Evolutionary conservation across 2,797 vertebrate genomes (phyloP).

Genomic region (Falco peregrinus): DNA sequence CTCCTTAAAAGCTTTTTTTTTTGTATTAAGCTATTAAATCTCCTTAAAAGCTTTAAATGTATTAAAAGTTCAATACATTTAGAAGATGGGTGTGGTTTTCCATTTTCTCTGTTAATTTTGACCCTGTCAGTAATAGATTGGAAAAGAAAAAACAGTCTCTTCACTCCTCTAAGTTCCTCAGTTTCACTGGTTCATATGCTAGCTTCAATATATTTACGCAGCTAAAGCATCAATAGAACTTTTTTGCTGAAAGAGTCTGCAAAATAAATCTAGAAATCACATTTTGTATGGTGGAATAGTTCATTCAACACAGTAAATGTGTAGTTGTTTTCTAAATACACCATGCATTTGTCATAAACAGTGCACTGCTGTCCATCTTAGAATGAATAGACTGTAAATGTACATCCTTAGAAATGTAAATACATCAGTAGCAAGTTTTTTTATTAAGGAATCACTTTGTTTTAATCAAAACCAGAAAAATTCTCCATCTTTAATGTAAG

Average conservation of each 20-base stretch:
- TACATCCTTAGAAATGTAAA: neutral
- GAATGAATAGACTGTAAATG: neutral
- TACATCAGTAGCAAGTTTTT: neutral
- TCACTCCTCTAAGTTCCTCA: neutral
- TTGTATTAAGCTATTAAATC: neutral
- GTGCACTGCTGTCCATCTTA: neutral
- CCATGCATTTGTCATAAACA: neutral
- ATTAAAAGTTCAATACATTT: neutral
- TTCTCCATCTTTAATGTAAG: neutral
- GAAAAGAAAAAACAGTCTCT: neutral
- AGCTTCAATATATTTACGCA: neutral
- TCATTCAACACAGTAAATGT: neutral
- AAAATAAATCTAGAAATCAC: neutral
- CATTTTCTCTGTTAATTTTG: neutral
- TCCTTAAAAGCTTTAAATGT: neutral
- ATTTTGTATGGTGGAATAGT: neutral
- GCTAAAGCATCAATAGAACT: neutral
- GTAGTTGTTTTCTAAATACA: neutral
- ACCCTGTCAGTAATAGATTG: neutral
- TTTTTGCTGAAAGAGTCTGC: neutral
- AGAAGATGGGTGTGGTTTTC: neutral
- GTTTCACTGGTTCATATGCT: neutral
- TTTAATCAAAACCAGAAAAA: neutral
- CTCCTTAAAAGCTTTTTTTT: neutral
- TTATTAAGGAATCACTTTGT: neutral